Base-by-base conservation (phyloP, 2,888 invertebrate genomes). In the Caenorhabditis parvicauda region DNA sequence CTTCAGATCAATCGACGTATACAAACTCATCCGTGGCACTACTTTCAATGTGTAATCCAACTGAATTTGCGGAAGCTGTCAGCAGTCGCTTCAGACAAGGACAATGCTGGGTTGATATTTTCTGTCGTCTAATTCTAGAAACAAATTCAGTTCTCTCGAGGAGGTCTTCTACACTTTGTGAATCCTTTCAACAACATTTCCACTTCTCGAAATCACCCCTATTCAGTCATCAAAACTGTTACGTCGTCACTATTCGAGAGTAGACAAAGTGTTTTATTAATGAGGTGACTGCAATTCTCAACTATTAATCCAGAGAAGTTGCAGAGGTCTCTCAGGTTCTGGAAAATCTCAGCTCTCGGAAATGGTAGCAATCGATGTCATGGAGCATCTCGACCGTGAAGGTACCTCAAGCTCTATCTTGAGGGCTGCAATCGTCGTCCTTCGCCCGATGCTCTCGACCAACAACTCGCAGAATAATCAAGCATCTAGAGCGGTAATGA, bases 101-200 rank as follows among this genome's bases (percentile, higher is more conserved):
- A 9, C 63, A 67, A 28, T 67, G 64, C 39, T 67, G 67, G 67
- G 67, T 64, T 5, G 28, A 50, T 38, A 2, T 9, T 29, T 19
- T 46, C 19, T 21, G n/a, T 28, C 17, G 4, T 44, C 3, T 28
- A 46, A 5, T 14, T 47, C 17, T 25, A 2, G 19, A 28, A 17
- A n/a, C 12, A 12, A 21, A 55, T 64, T 54, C 42, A 67, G 67
- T 67, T 67, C 28, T 59, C 59, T 19, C 58, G 58, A 39, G 61
- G 61, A 9, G 61, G 59, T 2, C 58, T 61, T n/a, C n/a, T 67
- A 9, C 56, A 52, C 43, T 70, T 70, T 47, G 56, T 66, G 17
- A 70, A 70, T 43, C 66, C 70, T 0, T 70, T 64, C 46, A 64
- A 64, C 32, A 58, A 67, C 22, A 56, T 70, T 1, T 59, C 70